These are phyloP conservation scores for Anoplopoma fimbria DNA, from an alignment of 2,113 vertebrate species.

Conservation along the genomic window DNA sequence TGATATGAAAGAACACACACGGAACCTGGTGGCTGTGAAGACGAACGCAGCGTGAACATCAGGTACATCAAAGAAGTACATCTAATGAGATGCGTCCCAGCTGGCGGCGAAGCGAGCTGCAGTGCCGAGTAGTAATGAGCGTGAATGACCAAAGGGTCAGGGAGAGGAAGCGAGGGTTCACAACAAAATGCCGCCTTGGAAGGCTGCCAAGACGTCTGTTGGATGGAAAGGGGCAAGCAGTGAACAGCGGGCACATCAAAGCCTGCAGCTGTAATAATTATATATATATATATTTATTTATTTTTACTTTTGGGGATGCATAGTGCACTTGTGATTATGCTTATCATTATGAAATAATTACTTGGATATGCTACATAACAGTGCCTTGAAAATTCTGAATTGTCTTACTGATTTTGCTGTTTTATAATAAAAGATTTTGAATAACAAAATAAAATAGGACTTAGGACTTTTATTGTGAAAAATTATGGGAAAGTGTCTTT, in stretches of 20 bases:
- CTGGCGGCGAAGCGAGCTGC: neutral
- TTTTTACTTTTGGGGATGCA: too few species aligned
- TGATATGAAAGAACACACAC: constrained; percentile 23
- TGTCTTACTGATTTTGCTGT: too few species aligned
- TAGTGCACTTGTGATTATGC: too few species aligned
- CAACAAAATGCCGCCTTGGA: constrained; percentile 45
- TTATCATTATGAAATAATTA: too few species aligned
- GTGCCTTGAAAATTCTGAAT: too few species aligned
- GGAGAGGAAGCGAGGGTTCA: constrained; percentile 24
- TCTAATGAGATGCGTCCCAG: constrained; percentile 59
- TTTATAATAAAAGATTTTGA: neutral
- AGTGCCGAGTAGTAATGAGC: constrained; percentile 12
- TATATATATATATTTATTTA: too few species aligned
- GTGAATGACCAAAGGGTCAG: constrained; percentile 30
- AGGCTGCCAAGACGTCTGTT: constrained; percentile 44
- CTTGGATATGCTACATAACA: too few species aligned
- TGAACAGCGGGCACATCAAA: constrained; percentile 46
- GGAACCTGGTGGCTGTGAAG: neutral
- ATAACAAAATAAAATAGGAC: neutral
- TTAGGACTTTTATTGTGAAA: too few species aligned
- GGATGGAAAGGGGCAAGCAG: constrained; percentile 9
- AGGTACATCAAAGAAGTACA: constrained; percentile 55
- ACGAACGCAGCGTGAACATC: constrained; percentile 47
- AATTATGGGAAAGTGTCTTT: neutral
- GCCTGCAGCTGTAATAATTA: constrained; percentile 13